Evolutionary conservation across 2,113 vertebrate genomes (phyloP).

Genomic region (Eira barbara): DNA sequence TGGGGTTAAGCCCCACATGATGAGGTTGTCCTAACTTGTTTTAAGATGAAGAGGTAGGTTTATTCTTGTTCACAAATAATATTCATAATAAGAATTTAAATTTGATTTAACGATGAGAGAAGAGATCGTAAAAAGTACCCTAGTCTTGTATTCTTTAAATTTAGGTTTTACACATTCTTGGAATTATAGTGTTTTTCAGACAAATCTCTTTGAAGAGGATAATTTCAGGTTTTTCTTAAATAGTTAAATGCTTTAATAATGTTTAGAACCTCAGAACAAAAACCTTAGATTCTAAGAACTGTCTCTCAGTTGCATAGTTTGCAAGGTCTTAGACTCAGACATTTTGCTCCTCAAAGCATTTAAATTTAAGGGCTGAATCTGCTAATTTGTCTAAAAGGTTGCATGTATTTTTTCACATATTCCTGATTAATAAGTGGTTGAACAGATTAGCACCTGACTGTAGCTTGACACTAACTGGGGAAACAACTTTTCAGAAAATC

Average conservation of each 20-base stretch:
- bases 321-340: background rate
- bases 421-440: background rate
- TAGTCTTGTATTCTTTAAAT: background rate
- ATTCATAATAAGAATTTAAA: slow-evolving; percentile 3
- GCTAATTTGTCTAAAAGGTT: background rate
- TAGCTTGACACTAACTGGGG: background rate
- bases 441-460: background rate
- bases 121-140: background rate
- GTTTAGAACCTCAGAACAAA: background rate
- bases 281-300: background rate
- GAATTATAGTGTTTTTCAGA: background rate
- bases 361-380: slow-evolving; percentile 5
- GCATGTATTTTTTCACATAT: background rate
- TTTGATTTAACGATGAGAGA: background rate
- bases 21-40: background rate
- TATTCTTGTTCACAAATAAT: slow-evolving; percentile 31
- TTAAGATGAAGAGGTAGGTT: background rate
- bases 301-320: background rate
- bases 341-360: background rate
- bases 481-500: background rate
- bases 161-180: slow-evolving; percentile 19
- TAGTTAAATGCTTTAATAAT: background rate
- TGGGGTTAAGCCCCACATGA: background rate
- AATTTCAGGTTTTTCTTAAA: slow-evolving; percentile 18
- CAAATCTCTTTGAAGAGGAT: slow-evolving; percentile 8